Evolutionary conservation across 2,888 invertebrate genomes (phyloP).

Genomic region (Conops quadrifasciatus): DNA sequence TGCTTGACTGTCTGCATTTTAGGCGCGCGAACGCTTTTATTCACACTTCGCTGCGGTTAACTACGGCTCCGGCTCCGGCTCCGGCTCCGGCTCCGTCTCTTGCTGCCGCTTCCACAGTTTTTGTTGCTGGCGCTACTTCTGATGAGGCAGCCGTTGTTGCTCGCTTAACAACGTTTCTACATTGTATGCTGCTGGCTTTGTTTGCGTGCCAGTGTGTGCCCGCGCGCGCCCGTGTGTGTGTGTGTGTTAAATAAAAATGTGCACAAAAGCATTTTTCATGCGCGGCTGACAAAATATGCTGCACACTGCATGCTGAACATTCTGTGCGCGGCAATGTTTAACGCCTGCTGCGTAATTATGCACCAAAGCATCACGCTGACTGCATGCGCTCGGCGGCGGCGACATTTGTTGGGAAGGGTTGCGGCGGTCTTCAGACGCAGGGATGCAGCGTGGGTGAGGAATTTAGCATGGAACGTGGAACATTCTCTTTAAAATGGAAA

Average conservation of each 20-base stretch:
- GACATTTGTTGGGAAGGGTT: not conserved
- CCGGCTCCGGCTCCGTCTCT: not conserved
- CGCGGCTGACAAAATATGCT: conserved; percentile 21
- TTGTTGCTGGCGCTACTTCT: not conserved
- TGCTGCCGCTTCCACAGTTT: not conserved
- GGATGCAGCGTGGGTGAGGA: no score
- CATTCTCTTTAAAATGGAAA: no score
- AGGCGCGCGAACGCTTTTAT: conserved; percentile 31
- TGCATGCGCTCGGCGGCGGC: not conserved
- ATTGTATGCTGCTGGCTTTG: not conserved
- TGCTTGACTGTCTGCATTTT: conserved; percentile 8
- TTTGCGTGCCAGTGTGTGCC: conserved; percentile 17
- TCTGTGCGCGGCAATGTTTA: conserved; percentile 12
- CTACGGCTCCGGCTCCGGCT: not conserved
- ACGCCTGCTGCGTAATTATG: conserved; percentile 25
- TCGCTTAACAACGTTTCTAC: not conserved
- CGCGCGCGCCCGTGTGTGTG: conserved; percentile 13
- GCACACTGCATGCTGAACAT: conserved; percentile 18
- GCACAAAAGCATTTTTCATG: conserved; percentile 31
- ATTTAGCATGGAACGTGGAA: no score
- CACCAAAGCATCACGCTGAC: conserved; percentile 4
- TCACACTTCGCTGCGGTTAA: conserved; percentile 28
- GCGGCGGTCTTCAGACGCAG: not conserved
- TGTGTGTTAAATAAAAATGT: conserved; percentile 27
- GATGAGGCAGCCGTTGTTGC: not conserved